Base-by-base conservation (phyloP, 2,888 invertebrate species). In the Linyphia triangularis region DNA sequence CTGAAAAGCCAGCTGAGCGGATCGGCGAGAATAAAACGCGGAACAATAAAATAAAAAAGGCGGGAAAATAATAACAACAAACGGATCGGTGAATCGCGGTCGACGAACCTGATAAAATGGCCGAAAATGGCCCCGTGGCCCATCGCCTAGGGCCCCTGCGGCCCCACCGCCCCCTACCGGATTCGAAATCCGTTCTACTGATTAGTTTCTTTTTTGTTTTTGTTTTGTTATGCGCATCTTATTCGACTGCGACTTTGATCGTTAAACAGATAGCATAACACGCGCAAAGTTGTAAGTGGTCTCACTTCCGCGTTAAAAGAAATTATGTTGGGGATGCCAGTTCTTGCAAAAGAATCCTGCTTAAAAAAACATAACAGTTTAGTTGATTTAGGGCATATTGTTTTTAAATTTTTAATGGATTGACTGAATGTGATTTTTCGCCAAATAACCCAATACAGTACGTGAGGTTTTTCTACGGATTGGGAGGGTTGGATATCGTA, bases 91-190 rank as follows among this genome's bases (percentile, higher is more conserved):
- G 67, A 77, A 85, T 67, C 40, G 79, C 78, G 83, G 89, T 84
- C 89, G 84, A 69, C 89, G 84, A 89, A 89, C 89, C 89, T 89
- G 84, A 83, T 70, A 81, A 88, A 69, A 65, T 89, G 89, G 81
- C 79, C 89, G 89, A 63, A 61, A 69, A 61, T 86, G 88, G 75
- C 88, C 88, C 59, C 63, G 82, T 89, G 79, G 89, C 84, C 89
- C 89, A 89, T 89, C 89, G 89, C 89, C 84, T 79, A 26, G n/a
- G 73, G 89, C 30, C 65, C 81, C 85, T 70, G 77, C 69, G 16
- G 51, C 43, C 30, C 77, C 30, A 2, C 65, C 16, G 7, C 77
- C 24, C 26, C 67, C 24, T 26, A 24, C 57, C 22, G 33, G 57
- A 65, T 28, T 43, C 22, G 13, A 33, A 13, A 16, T 9, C 24